Percentiles rank a stretch among this genome's conserved stretches.
These are phyloP conservation scores for Dicaeum eximium DNA, from an alignment of 2,113 vertebrate species.

Conservation along the genomic window DNA sequence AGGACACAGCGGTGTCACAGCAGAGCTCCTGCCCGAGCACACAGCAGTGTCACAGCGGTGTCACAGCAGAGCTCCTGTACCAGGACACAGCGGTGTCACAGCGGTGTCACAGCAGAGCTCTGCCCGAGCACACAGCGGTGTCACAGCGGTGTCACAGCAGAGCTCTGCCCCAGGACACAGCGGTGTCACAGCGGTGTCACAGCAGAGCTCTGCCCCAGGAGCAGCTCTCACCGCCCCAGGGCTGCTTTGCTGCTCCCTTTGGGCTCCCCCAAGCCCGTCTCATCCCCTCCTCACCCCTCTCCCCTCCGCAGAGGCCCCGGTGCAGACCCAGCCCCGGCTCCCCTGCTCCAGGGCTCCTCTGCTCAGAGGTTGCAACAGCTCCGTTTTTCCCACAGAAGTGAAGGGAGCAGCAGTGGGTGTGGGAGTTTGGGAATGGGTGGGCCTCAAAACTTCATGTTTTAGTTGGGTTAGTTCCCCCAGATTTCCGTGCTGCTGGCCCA, in stretches of 20 bases:
- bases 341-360: not conserved
- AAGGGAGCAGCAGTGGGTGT: not conserved
- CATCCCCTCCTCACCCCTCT: not conserved
- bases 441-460: not conserved
- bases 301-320: not conserved
- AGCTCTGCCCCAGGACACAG: too few species aligned
- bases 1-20: too few species aligned
- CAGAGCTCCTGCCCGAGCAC: not conserved
- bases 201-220: not conserved
- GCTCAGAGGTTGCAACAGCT: not conserved
- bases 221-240: not conserved
- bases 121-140: too few species aligned
- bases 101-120: too few species aligned
- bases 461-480: not conserved
- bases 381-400: not conserved
- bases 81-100: too few species aligned
- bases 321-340: not conserved
- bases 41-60: too few species aligned
- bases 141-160: too few species aligned
- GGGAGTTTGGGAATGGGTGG: not conserved
- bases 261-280: not conserved
- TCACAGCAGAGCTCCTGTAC: too few species aligned
- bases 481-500: not conserved
- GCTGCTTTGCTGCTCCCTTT: not conserved
- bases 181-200: too few species aligned